Conservation (phyloP, 1,140 invertebrate species). For the Drosophila serrata region DNA sequence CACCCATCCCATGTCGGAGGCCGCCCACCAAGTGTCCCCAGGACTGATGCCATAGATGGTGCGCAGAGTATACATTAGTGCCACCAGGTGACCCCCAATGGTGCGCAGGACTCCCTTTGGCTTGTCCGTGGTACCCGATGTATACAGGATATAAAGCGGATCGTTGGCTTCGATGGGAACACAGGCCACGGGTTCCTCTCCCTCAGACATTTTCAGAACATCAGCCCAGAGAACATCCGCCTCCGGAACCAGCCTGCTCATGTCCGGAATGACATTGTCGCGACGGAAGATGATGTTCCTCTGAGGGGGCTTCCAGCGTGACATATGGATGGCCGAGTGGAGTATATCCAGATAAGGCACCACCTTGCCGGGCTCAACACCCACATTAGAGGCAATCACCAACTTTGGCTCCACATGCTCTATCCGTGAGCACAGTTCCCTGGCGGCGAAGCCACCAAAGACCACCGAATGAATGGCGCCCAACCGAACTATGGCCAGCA, state of each 20-base stretch:
- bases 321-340: slow-evolving; percentile 92
- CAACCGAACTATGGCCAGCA: slow-evolving; percentile 92
- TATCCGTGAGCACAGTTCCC: slow-evolving; percentile 93
- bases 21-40: slow-evolving; percentile 96
- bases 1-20: slow-evolving; percentile 96
- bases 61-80: slow-evolving; percentile 93
- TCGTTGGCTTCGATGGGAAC: slow-evolving; percentile 95
- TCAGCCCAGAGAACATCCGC: slow-evolving; percentile 93
- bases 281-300: slow-evolving; percentile 93
- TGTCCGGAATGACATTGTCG: slow-evolving; percentile 88
- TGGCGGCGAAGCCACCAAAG: slow-evolving; percentile 95
- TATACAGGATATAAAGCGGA: slow-evolving; percentile 96
- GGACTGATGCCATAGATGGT: slow-evolving; percentile 92
- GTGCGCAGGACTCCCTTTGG: slow-evolving; percentile 95
- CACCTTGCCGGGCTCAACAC: slow-evolving; percentile 94
- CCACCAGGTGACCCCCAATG: slow-evolving; percentile 94
- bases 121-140: slow-evolving; percentile 95
- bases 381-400: slow-evolving; percentile 95
- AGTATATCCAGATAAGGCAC: slow-evolving; percentile 95
- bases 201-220: slow-evolving; percentile 86
- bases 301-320: slow-evolving; percentile 89
- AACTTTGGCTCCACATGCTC: slow-evolving; percentile 95
- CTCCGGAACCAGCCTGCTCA: slow-evolving; percentile 86
- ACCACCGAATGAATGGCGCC: slow-evolving; percentile 95
- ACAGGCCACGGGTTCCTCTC: slow-evolving; percentile 89